Percentiles rank a stretch among this genome's conserved stretches.
Conservation (phyloP, 2,888 invertebrate species). For the Leptinotarsa peninsularis region DNA sequence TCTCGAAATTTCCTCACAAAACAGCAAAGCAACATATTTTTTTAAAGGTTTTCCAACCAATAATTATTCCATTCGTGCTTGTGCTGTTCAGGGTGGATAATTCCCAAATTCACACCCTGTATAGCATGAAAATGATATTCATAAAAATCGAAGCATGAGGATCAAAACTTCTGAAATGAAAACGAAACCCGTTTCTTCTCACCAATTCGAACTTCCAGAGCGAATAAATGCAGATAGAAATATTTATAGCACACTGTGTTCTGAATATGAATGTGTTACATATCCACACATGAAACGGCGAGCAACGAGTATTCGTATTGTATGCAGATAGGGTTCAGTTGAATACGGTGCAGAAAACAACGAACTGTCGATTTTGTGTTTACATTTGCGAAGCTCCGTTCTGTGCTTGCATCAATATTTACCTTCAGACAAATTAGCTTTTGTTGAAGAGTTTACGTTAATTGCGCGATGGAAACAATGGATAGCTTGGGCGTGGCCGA, state of each 20-base stretch:
- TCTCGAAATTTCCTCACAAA: too few species aligned
- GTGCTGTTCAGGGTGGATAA: too few species aligned
- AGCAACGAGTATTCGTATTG: slow-evolving; percentile 28
- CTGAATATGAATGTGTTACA: neutral
- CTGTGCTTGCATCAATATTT: slow-evolving; percentile 36
- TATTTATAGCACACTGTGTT: neutral
- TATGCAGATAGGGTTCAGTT: slow-evolving; percentile 48
- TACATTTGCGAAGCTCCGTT: slow-evolving; percentile 40
- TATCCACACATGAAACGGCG: neutral
- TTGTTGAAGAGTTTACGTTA: slow-evolving; percentile 22
- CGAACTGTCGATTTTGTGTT: slow-evolving; percentile 44
- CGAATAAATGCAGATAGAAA: neutral
- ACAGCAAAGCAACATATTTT: too few species aligned
- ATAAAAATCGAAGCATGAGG: too few species aligned
- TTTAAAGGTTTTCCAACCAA: too few species aligned
- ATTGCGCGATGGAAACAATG: neutral
- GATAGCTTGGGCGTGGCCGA: neutral
- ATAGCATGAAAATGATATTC: too few species aligned
- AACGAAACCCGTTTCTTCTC: too few species aligned
- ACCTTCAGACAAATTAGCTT: slow-evolving; percentile 33
- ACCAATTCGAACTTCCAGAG: too few species aligned
- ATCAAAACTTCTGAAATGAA: too few species aligned
- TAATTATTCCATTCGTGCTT: too few species aligned
- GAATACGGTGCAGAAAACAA: slow-evolving; percentile 43
- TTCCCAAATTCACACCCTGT: too few species aligned